Evolutionary conservation across 2,888 invertebrate species (phyloP), one percentile per base, ranked within the genome.

Genomic region (Drosophila kambysellisi): DNA sequence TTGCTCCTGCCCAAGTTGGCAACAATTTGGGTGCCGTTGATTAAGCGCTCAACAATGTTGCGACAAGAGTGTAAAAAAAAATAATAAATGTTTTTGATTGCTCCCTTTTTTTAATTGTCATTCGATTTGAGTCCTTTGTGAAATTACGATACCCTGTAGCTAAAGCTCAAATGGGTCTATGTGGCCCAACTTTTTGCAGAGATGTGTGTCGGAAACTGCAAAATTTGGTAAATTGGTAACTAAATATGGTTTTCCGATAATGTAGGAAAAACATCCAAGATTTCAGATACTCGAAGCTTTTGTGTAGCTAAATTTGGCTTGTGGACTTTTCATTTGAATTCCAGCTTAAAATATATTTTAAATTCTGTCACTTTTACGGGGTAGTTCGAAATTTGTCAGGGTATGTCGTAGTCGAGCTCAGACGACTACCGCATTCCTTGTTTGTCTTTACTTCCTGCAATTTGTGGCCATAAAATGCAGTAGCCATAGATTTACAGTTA

Each of bases 21-120:
- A 37, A 41, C 76, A 61, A 68, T 75, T 79, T 78, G 64, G 81
- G 62, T 60, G 76, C 72, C 76, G 82, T 88, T 88, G 83, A 88
- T 83, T 88, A 83, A 88, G 88, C 85, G 83, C 76, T 73, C 76
- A 72, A 66, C 81, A 79, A 67, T 74, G 74, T 77, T 74, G 81
- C 74, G 69, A 80, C 80, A 78, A 65, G 25, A 48, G 20, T 50
- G 52, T 56, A 56, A 29, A 29, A 29, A 25, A 50, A 50, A 53
- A 33, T 70, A 65, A 71, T 80, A 80, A 76, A 79, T 80, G 81
- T 60, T 73, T 80, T 62, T 78, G 86, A 88, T 85, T 89, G 86
- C 75, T 81, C 88, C 86, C 86, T 88, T 89, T 81, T 89, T 88
- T 88, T 88, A 88, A 88, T 89, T 88, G 88, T 79, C 76, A 80